Evolutionary conservation across 2,113 vertebrate species (phyloP).

Genomic region (Neodon shergylaensis): DNA sequence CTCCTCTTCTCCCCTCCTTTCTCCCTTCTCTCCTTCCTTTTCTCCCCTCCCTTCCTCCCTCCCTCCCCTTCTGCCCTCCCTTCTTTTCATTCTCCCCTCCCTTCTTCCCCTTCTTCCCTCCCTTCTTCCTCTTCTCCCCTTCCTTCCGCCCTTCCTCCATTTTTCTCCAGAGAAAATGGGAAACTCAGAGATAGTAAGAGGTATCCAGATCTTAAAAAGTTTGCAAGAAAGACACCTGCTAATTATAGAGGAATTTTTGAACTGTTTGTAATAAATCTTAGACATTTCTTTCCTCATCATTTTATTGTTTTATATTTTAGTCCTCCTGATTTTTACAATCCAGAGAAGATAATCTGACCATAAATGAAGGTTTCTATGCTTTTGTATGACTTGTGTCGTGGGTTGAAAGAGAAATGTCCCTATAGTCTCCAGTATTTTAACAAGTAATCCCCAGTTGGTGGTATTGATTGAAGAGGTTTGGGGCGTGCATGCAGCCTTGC

Average conservation of each 20-base stretch:
- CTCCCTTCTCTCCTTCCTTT: not conserved
- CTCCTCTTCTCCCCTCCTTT: too few relatives aligned
- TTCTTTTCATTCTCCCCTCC: too few relatives aligned
- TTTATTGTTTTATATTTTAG: conserved; percentile 38
- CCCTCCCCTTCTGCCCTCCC: not conserved
- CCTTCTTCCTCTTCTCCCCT: not conserved
- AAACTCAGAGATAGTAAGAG: not conserved
- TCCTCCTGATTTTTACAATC: not conserved
- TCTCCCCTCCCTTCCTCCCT: not conserved
- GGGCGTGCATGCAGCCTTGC: not conserved
- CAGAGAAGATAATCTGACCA: not conserved
- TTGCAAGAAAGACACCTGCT: not conserved
- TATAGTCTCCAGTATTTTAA: not conserved
- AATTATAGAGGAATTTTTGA: not conserved
- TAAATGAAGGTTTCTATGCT: conserved; percentile 21
- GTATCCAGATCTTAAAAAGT: not conserved
- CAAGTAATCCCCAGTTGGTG: too few relatives aligned
- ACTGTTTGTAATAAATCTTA: conserved; percentile 26
- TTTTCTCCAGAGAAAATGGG: not conserved
- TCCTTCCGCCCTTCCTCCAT: not conserved
- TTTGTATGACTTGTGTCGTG: not conserved
- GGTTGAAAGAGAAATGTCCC: not conserved
- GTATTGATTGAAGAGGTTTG: not conserved
- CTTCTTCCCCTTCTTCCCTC: rapidly evolving
- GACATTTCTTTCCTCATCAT: not conserved